Conservation (phyloP, 2,888 invertebrate species). For the Caenorhabditis auriculariae region DNA sequence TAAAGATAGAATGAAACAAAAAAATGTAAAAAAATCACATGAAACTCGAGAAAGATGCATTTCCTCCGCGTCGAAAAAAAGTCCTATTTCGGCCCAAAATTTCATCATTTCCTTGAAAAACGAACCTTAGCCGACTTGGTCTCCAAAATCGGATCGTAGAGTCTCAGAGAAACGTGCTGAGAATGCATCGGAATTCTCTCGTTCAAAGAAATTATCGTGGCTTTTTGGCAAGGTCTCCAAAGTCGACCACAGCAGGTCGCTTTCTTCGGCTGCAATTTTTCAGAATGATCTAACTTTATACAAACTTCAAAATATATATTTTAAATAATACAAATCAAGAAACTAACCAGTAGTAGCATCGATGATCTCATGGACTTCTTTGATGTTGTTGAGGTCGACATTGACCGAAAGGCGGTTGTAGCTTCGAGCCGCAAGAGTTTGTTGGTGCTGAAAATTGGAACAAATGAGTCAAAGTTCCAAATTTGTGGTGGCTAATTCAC, state of each 20-base stretch:
- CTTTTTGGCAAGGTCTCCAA: slow-evolving; percentile 19
- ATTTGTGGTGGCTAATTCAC: too few relatives aligned
- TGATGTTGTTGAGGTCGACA: slow-evolving; percentile 22
- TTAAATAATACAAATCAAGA: not conserved
- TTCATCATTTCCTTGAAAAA: not conserved
- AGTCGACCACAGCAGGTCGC: slow-evolving; percentile 14
- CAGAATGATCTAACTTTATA: too few relatives aligned
- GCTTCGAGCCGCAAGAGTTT: slow-evolving; percentile 20
- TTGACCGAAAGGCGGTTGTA: slow-evolving; percentile 23
- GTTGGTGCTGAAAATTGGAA: slow-evolving; percentile 23
- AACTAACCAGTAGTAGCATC: slow-evolving; percentile 12
- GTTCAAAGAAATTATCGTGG: slow-evolving; percentile 27
- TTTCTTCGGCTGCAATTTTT: slow-evolving; percentile 19
- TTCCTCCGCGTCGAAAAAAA: too few relatives aligned
- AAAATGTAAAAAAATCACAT: too few relatives aligned
- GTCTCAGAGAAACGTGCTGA: slow-evolving; percentile 27
- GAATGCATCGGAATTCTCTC: slow-evolving; percentile 25
- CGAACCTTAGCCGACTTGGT: slow-evolving; percentile 25
- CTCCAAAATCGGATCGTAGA: slow-evolving; percentile 27
- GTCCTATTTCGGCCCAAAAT: too few relatives aligned
- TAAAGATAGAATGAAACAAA: too few relatives aligned
- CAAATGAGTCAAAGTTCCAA: too few relatives aligned
- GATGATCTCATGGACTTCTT: slow-evolving; percentile 24
- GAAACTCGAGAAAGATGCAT: too few relatives aligned
- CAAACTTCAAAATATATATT: too few relatives aligned